These are phyloP conservation scores for Tanypteryx hageni DNA, from an alignment of 2,888 invertebrate species.

Conservation along the genomic window DNA sequence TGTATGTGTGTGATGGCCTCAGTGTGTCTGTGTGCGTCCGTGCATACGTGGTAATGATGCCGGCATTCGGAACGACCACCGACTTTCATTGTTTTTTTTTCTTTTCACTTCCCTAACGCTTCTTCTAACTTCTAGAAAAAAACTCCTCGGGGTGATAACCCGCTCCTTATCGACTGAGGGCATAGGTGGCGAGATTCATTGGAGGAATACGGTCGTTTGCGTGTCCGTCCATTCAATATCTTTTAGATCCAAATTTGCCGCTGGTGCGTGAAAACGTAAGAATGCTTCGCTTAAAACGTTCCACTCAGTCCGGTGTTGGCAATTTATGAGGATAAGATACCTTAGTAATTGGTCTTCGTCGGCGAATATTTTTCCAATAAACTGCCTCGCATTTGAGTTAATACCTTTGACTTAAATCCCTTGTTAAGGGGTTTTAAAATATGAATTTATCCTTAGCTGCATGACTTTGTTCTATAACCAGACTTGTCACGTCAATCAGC, in stretches of 20 bases:
- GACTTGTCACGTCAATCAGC: no score
- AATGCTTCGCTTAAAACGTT: no score
- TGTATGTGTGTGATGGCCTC: neutral
- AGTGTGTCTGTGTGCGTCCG: neutral
- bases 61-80: neutral
- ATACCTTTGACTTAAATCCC: no score
- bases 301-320: no score
- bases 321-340: no score
- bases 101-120: neutral
- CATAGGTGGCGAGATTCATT: neutral
- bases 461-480: no score
- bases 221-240: neutral
- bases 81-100: neutral
- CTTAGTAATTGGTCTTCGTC: no score
- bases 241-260: neutral
- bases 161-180: no score
- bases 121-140: neutral
- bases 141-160: neutral
- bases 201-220: slow-evolving; percentile 14
- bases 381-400: no score
- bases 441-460: no score
- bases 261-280: neutral
- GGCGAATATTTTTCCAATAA: no score
- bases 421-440: no score
- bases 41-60: slow-evolving; percentile 23